phyloP scores from a whole-genome alignment of 2,888 invertebrate genomes.

The Alloscopus bannaensis region DNA sequence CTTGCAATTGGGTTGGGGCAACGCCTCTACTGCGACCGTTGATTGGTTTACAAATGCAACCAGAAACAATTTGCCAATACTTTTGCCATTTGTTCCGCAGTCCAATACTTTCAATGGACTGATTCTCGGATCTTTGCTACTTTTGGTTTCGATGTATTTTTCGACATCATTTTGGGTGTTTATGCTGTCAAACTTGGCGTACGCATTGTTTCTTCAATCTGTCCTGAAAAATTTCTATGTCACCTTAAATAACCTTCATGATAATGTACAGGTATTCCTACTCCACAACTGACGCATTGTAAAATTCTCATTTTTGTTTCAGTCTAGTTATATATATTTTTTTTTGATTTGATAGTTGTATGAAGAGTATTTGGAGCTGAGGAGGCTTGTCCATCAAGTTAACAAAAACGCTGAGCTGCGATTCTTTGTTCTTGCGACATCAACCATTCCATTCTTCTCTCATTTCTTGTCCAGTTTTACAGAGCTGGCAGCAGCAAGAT shows the following conservation, averaged over 20 bases:
- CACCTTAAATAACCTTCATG: not conserved
- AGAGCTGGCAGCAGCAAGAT: not conserved
- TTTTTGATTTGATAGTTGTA: conserved; percentile 7
- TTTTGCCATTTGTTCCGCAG: not conserved
- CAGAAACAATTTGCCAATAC: too few relatives aligned
- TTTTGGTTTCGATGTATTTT: not conserved
- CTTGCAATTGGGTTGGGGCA: not conserved
- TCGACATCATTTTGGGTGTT: not conserved
- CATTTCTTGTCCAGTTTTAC: conserved; percentile 11
- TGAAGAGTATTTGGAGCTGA: conserved; percentile 29
- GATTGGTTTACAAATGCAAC: too few relatives aligned
- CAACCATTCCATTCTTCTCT: conserved; percentile 18
- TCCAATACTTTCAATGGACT: not conserved
- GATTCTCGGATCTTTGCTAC: not conserved
- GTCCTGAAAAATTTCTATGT: not conserved
- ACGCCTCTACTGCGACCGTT: too few relatives aligned
- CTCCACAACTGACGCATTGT: too few relatives aligned
- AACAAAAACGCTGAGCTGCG: conserved; percentile 6
- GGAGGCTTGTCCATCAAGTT: not conserved
- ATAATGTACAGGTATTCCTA: too few relatives aligned
- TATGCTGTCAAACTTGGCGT: not conserved
- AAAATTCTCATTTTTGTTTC: not conserved
- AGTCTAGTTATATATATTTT: not conserved
- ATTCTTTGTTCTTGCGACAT: not conserved
- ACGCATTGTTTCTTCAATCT: not conserved